These are phyloP conservation scores for Colletes collaris DNA, from an alignment of 2,888 invertebrate species.

Conservation along the genomic window DNA sequence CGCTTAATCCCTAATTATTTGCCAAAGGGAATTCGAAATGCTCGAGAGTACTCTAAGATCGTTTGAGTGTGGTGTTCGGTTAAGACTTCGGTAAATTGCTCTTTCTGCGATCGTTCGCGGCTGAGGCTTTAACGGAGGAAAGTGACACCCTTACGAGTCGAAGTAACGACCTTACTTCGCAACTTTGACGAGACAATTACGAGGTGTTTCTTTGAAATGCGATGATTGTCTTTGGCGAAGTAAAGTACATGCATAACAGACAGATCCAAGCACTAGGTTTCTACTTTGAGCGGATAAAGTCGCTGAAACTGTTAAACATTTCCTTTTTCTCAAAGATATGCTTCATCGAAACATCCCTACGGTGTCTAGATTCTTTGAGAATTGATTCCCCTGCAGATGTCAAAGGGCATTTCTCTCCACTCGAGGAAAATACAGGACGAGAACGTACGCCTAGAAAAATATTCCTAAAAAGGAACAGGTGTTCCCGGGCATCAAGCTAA, in stretches of 20 bases:
- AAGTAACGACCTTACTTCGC: not conserved
- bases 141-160: not conserved
- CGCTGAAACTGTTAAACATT: not conserved
- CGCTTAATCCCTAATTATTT: constrained; percentile 10
- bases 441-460: constrained; percentile 8
- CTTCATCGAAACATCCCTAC: not conserved
- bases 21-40: constrained; percentile 2
- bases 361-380: constrained; percentile 6
- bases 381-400: constrained; percentile 13
- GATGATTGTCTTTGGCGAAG: not conserved
- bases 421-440: constrained; percentile 4
- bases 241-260: not conserved
- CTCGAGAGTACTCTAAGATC: too few relatives aligned
- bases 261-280: too few relatives aligned
- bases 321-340: not conserved
- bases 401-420: constrained; percentile 34
- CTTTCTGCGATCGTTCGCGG: too few relatives aligned
- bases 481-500: not conserved
- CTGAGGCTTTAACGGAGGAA: not conserved
- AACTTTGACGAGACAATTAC: not conserved
- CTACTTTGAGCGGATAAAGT: too few relatives aligned
- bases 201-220: not conserved
- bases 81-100: too few relatives aligned
- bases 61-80: too few relatives aligned
- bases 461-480: not conserved